Percentiles rank a stretch among this genome's conserved stretches.
Conservation (phyloP, 2,113 vertebrate genomes). For the Eudorcas thomsonii region DNA sequence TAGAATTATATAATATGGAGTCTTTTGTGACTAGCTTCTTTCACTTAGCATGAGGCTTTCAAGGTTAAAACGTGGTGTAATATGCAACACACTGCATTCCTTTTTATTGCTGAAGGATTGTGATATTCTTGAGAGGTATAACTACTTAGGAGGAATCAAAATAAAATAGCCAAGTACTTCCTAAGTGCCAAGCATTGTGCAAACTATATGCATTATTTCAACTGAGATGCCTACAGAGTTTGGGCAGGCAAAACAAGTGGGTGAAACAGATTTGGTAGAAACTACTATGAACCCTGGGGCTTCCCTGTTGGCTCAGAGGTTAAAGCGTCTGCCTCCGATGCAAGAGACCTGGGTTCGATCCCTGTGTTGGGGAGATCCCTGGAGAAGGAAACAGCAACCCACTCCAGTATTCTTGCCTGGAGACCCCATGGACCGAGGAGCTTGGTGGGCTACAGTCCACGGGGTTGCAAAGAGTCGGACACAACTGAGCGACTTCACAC, state of each 20-base stretch:
- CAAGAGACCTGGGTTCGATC: too few species aligned
- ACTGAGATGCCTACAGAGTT: not conserved
- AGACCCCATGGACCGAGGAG: too few species aligned
- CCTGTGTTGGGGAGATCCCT: too few species aligned
- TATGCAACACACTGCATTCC: not conserved
- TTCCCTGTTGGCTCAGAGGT: too few species aligned
- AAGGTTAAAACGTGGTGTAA: too few species aligned
- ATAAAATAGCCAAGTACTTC: not conserved
- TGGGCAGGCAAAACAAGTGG: not conserved
- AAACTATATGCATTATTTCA: not conserved
- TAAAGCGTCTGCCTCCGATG: too few species aligned
- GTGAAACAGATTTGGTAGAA: too few species aligned
- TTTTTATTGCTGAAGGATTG: not conserved
- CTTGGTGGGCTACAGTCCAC: too few species aligned
- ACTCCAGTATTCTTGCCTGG: too few species aligned
- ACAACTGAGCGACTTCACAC: too few species aligned
- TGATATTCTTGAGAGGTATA: not conserved
- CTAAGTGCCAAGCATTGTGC: not conserved
- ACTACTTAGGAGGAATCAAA: not conserved
- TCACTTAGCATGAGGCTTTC: not conserved
- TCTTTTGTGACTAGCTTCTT: not conserved
- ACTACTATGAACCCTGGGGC: not conserved
- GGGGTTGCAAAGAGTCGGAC: too few species aligned
- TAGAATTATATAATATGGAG: accelerated
- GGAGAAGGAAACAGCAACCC: too few species aligned